A percentile compares a stretch with the other conserved stretches of the same genome.
phyloP scores from a whole-genome alignment of 2,113 vertebrate species.

The Ptilonorhynchus violaceus region DNA sequence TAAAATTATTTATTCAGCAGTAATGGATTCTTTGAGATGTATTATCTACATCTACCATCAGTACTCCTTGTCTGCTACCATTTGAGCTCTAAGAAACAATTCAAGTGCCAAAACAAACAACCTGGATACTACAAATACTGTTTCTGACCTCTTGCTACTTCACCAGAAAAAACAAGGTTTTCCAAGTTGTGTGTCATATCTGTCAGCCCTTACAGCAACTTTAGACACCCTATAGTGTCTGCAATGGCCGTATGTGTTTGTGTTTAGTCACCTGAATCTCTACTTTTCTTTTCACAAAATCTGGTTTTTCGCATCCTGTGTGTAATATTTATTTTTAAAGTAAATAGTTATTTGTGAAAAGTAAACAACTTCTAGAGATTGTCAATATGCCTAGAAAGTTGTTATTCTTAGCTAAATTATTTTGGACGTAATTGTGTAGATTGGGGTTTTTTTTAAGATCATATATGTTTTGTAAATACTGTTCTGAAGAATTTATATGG shows the following conservation, averaged over 20 bases:
- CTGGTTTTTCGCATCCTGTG: neutral
- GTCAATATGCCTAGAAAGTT: neutral
- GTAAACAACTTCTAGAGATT: neutral
- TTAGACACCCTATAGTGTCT: neutral
- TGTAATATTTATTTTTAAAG: neutral
- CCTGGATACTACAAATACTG: neutral
- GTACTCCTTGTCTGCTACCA: neutral
- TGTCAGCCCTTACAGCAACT: neutral
- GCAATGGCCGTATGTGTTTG: neutral
- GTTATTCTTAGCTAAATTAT: neutral
- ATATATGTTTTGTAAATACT: neutral
- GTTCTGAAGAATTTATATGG: neutral
- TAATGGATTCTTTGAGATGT: neutral
- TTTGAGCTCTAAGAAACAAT: neutral
- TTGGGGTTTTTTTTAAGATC: neutral
- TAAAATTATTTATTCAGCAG: neutral
- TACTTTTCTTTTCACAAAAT: neutral
- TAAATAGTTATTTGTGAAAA: neutral
- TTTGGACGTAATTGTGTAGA: neutral
- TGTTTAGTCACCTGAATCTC: neutral
- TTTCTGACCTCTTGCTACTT: neutral
- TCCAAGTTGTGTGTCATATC: neutral
- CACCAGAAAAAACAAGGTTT: neutral
- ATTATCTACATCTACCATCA: neutral
- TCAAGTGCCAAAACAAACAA: neutral